Conservation (phyloP, 2,888 invertebrate species). For the Helobdella robusta region DNA sequence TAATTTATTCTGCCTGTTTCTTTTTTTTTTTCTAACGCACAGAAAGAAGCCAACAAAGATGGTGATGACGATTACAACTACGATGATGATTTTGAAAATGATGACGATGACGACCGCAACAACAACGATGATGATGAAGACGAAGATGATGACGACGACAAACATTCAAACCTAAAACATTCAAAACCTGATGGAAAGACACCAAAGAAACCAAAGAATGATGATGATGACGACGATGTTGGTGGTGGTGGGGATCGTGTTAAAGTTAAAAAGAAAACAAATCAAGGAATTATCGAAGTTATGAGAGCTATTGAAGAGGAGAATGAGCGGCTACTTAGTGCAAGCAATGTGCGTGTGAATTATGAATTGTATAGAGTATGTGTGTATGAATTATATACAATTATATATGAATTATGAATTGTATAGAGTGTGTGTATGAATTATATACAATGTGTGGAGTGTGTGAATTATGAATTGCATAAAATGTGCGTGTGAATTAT, state of each 20-base stretch:
- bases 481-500: too few species aligned
- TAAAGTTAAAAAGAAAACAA: neutral
- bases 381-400: too few species aligned
- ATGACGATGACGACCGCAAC: constrained; percentile 38
- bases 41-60: too few species aligned
- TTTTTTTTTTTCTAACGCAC: too few species aligned
- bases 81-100: constrained; percentile 47
- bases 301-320: constrained; percentile 44
- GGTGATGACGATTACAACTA: constrained; percentile 38
- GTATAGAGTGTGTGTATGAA: too few species aligned
- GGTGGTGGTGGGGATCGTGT: neutral
- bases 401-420: too few species aligned
- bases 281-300: constrained; percentile 42
- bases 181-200: neutral
- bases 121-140: constrained; percentile 28
- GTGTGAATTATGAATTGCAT: too few species aligned
- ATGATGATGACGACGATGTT: constrained; percentile 4
- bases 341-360: neutral
- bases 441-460: too few species aligned
- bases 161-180: neutral
- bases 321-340: constrained; percentile 40
- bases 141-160: constrained; percentile 16
- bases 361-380: too few species aligned
- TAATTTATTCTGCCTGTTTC: too few species aligned
- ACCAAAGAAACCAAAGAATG: neutral